These are phyloP conservation scores for Eurosta solidaginis DNA, from an alignment of 1,140 invertebrate genomes.

Conservation along the genomic window DNA sequence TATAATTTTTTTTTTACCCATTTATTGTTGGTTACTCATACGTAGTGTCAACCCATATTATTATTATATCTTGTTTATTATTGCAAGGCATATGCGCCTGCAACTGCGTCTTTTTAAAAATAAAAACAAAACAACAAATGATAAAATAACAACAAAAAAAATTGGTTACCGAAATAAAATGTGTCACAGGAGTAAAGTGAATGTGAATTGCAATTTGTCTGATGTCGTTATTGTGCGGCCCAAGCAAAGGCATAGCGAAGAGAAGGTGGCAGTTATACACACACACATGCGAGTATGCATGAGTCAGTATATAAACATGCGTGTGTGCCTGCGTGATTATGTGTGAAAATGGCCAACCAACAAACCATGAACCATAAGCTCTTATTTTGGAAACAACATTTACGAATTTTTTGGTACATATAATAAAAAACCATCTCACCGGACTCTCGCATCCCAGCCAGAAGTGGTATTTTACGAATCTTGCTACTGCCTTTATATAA, in stretches of 20 bases:
- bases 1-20: not conserved
- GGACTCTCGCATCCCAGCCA: no score
- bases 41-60: not conserved
- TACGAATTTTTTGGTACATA: no score
- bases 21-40: not conserved
- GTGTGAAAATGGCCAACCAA: not conserved
- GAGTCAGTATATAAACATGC: not conserved
- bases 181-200: slow-evolving; percentile 35
- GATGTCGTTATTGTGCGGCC: slow-evolving; percentile 48
- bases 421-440: no score
- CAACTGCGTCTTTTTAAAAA: not conserved
- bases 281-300: not conserved
- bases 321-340: not conserved
- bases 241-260: no score
- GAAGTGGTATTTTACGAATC: no score
- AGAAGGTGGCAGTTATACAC: not conserved
- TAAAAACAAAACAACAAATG: not conserved
- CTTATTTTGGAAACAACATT: not conserved
- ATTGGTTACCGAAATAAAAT: not conserved
- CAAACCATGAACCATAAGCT: not conserved
- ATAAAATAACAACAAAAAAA: not conserved
- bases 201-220: slow-evolving; percentile 56
- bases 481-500: no score
- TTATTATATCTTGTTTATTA: no score
- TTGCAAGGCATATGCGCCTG: not conserved